Evolutionary conservation across 2,888 invertebrate genomes (phyloP), one percentile per base, ranked within the genome.

Genomic region (Cryptocheilus praepositus): DNA sequence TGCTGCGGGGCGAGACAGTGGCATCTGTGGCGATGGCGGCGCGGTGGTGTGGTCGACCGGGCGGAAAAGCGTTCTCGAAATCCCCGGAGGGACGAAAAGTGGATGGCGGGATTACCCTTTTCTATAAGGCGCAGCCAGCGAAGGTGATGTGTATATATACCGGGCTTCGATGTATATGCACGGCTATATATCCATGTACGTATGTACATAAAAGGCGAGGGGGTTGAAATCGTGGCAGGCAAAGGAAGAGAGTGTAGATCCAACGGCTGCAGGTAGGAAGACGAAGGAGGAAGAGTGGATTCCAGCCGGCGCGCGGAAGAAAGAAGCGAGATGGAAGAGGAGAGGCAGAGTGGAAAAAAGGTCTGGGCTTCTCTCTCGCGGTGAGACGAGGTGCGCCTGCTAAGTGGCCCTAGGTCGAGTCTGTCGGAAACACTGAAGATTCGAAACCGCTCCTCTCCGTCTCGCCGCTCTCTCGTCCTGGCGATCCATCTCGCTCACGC

Each of bases 21-120:
- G 67, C 61, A 60, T 28, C 64, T 64, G 64, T 66, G 64, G 67
- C 60, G 69, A 70, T 70, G 62, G 66, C 61, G 36, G 57, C 67
- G 71, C 71, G 71, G 66, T 62, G 73, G 74, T 69, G 81, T 69
- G 81, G 77, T 82, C 82, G 83, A 78, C 81, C 82, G 83, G 80
- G 80, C 78, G 86, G 85, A 85, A 86, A 86, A 86, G 85, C 83
- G 84, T 85, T 85, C 81, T 75, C 78, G 75, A 83, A 82, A 85
- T 85, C 81, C 81, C 83, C 73, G 67, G 73, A 80, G 84, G 82
- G 79, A 81, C 79, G 80, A 83, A 84, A 84, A 85, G 85, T 83
- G 82, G 84, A 83, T 83, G 76, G 82, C 70, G 72, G 83, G 83
- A 84, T 84, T 83, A 86, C 83, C 81, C 82, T 84, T 86, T 85